Conservation (phyloP, 2,113 vertebrate species). For the Genyomyrus donnyi region DNA sequence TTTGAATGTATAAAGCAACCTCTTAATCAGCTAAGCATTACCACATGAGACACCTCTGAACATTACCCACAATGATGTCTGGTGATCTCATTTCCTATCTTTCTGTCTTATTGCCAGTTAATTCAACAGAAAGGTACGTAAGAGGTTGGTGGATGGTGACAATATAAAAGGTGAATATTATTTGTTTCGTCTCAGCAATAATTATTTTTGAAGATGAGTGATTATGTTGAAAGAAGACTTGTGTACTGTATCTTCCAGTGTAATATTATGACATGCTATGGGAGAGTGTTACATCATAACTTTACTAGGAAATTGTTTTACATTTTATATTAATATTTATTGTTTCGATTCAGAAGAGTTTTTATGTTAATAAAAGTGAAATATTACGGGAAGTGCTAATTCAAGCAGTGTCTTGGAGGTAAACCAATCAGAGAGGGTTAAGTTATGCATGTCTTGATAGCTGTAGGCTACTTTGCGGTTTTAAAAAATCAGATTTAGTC, state of each 20-base stretch:
- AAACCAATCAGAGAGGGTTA: background rate
- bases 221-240: background rate
- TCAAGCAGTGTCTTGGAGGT: background rate
- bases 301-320: slow-evolving; percentile 1
- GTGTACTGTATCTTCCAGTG: background rate
- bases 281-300: background rate
- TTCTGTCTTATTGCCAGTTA: background rate
- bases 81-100: background rate
- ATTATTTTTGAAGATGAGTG: background rate
- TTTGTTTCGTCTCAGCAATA: background rate
- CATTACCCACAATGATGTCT: background rate
- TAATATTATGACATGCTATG: background rate
- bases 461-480: background rate
- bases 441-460: slow-evolving; percentile 44
- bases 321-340: background rate
- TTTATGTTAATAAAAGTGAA: background rate
- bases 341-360: background rate
- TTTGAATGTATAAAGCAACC: background rate
- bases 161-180: background rate
- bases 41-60: background rate
- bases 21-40: background rate
- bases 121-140: background rate
- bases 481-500: background rate
- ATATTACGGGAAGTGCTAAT: background rate
- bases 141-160: background rate